Conservation (phyloP, 37 sponge, comb jelly and placozoan genomes). For the Halisarca cf. caerulea region DNA sequence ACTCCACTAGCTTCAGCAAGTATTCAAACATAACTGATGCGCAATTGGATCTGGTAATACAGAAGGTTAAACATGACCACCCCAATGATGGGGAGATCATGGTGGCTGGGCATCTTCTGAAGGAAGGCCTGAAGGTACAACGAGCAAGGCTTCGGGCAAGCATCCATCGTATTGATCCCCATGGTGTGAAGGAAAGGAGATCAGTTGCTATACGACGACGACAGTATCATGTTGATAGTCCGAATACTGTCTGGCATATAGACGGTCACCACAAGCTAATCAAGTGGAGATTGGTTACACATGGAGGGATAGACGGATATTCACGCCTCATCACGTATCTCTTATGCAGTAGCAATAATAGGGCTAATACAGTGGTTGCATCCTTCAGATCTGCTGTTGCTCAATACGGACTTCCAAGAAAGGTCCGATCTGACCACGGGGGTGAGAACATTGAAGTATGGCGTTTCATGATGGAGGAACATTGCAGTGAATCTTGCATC, state of each 20-base stretch:
- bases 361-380: not conserved
- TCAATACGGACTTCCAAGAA: slow-evolving; percentile 8
- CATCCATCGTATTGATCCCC: slow-evolving; percentile 55
- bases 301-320: slow-evolving; percentile 21
- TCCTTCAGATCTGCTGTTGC: not conserved
- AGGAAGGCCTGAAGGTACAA: slow-evolving; percentile 10
- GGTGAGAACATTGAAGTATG: slow-evolving; percentile 18
- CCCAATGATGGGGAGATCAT: slow-evolving; percentile 39
- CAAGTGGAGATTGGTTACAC: slow-evolving; percentile 18
- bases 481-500: slow-evolving; percentile 1
- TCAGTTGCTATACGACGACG: slow-evolving; percentile 20
- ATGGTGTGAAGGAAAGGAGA: slow-evolving; percentile 13
- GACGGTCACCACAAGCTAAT: slow-evolving; percentile 36
- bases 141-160: slow-evolving; percentile 27
- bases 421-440: not conserved
- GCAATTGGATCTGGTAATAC: slow-evolving; percentile 1
- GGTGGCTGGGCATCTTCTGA: slow-evolving; percentile 10
- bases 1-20: not conserved
- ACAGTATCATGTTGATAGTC: slow-evolving; percentile 28
- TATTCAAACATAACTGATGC: slow-evolving; percentile 12
- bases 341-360: slow-evolving; percentile 22
- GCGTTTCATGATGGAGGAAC: slow-evolving; percentile 5
- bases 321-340: slow-evolving; percentile 1
- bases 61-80: slow-evolving; percentile 13
- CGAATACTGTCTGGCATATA: slow-evolving; percentile 46